Evolutionary conservation across 2,888 invertebrate genomes (phyloP).

Genomic region (Phortica okadai): DNA sequence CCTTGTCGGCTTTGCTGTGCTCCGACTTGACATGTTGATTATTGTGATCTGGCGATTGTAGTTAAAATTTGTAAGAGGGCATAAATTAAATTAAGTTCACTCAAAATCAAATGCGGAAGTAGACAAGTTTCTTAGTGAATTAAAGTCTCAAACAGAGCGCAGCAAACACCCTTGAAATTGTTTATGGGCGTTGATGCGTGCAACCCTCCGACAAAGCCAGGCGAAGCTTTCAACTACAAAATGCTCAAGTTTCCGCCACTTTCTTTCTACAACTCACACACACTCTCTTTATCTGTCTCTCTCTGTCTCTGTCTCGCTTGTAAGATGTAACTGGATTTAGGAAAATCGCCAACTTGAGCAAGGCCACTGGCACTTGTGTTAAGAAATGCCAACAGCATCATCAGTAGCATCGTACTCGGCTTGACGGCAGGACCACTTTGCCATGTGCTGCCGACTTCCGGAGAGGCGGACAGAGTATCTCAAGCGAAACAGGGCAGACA

Average conservation of each 20-base stretch:
- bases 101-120: conserved; percentile 53
- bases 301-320: not conserved
- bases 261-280: conserved; percentile 7
- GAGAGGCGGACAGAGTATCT: conserved; percentile 59
- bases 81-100: conserved; percentile 57
- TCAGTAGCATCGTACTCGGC: conserved; percentile 1
- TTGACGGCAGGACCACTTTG: conserved; percentile 61
- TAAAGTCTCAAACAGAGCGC: conserved; percentile 41
- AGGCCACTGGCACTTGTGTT: conserved; percentile 50
- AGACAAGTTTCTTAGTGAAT: conserved; percentile 63
- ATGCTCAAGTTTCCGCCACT: conserved; percentile 64
- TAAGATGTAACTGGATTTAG: conserved; percentile 40
- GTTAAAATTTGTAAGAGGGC: conserved; percentile 23
- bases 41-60: conserved; percentile 61
- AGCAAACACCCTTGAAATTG: conserved; percentile 68
- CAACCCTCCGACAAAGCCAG: conserved; percentile 61
- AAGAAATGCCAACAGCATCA: conserved; percentile 37
- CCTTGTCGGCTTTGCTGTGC: conserved; percentile 81
- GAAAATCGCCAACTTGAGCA: conserved; percentile 62
- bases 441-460: conserved; percentile 73
- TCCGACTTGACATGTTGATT: conserved; percentile 79
- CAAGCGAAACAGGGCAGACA: conserved; percentile 57
- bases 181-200: conserved; percentile 74
- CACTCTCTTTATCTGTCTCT: too few species aligned
- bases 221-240: conserved; percentile 70